Base-by-base conservation (phyloP, 2,888 invertebrate genomes). In the Cheilosia pagana region DNA sequence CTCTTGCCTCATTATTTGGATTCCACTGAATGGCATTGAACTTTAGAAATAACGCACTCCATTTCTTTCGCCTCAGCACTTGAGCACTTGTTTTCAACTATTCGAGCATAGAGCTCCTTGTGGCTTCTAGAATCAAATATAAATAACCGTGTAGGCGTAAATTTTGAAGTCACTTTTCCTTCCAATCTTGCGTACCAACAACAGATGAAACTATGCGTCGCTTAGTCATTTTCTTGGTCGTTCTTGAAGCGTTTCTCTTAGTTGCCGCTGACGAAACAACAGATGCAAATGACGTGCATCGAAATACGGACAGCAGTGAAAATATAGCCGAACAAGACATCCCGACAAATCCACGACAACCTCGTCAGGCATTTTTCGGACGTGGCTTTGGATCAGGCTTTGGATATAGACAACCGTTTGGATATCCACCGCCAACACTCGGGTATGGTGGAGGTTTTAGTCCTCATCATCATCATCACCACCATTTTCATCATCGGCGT, bases 311-410 rank as follows among this genome's bases (percentile, higher is more conserved):
- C 12, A 31, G 4, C 14, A 7, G 1, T 7, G 62, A 35, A 4
- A 19, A 48, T 23, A 2, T 65, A 0, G 88, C 89, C 23, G 86
- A 78, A 12, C 72, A 87, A 12, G 88, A 87, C 23, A 86, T 87
- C 50, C 23, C 53, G 1, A 41, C 87, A 23, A 75, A 59, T 59
- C 59, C 48, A 12, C 87, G 90, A 5, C 89, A 88, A 71, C 87
- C 79, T 21, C 88, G 90, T 0, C 90, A 89, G 74, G 89, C 77
- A 79, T 88, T 88, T 62, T 23, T 35, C 2, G 55, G 70, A 45
- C 70, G 59, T 7, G 50, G 59, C 16, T n/a, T 45, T 45, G 45
- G 45, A 4, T 57, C 68, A 8, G 68, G 62, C 1, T 62, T 62
- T 31, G 45, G 45, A 2, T 62, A 48, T 62, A 45, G 41, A 16